These are phyloP conservation scores for Sebastes melanostomus DNA, from an alignment of 2,797 vertebrate species.

Conservation along the genomic window DNA sequence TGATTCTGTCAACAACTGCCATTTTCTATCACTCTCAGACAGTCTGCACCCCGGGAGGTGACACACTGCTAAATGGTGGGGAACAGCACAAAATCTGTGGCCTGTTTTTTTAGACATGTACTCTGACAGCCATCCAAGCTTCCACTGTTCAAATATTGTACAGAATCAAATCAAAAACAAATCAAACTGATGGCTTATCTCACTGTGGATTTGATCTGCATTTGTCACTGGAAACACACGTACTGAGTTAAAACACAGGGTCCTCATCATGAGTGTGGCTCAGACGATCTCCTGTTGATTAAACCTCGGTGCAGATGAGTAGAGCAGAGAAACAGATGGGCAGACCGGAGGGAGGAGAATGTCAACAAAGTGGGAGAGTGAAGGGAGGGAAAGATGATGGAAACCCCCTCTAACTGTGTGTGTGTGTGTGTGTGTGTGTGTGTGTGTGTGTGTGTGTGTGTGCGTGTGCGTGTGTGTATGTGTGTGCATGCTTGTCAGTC, in stretches of 20 bases:
- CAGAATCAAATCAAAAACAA: neutral
- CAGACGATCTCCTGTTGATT: conserved; percentile 15
- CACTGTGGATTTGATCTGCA: neutral
- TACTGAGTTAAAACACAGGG: neutral
- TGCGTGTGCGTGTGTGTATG: neutral
- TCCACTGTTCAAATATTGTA: neutral
- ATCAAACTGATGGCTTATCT: neutral
- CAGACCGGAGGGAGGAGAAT: conserved; percentile 55
- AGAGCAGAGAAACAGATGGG: conserved; percentile 60
- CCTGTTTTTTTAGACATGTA: neutral
- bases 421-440: conserved; percentile 1
- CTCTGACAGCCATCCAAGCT: neutral
- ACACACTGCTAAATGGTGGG: neutral
- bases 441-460: neutral
- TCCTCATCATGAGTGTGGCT: neutral
- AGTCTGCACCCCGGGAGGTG: neutral
- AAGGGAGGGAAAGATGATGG: conserved; percentile 37
- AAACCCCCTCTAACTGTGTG: conserved; percentile 22
- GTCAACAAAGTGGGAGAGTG: conserved; percentile 57
- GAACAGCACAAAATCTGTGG: neutral
- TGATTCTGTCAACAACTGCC: conserved; percentile 36
- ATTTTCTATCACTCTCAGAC: conserved; percentile 40
- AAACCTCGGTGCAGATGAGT: conserved; percentile 29
- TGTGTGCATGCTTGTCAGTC: conserved; percentile 26
- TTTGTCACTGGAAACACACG: neutral